Conservation (phyloP, 2,113 vertebrate species). For the Macrotis lagotis region DNA sequence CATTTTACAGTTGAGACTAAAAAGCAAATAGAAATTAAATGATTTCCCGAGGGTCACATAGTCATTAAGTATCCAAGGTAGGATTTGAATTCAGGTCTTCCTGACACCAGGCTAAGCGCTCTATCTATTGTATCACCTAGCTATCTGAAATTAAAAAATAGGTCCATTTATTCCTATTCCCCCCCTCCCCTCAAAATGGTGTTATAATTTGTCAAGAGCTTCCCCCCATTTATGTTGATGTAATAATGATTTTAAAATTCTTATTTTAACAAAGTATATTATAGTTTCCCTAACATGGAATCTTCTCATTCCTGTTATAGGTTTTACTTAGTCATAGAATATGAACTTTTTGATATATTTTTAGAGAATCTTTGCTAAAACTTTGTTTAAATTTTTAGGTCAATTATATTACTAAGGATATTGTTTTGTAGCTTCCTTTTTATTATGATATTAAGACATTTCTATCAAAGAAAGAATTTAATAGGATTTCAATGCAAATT, state of each 20-base stretch:
- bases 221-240: not conserved
- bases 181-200: not conserved
- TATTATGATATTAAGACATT: not conserved
- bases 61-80: not conserved
- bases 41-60: not conserved
- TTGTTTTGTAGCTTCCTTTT: not conserved
- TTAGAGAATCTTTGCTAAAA: not conserved
- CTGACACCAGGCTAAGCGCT: not conserved
- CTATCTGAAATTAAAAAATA: not conserved
- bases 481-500: not conserved
- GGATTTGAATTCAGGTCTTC: not conserved
- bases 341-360: not conserved
- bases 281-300: not conserved
- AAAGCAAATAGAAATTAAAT: not conserved
- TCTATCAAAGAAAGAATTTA: not conserved
- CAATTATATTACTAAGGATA: not conserved
- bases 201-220: not conserved
- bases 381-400: not conserved
- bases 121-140: not conserved
- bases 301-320: not conserved
- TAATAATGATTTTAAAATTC: not conserved
- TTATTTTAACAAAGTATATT: not conserved
- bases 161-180: not conserved
- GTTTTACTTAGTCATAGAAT: not conserved
- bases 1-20: not conserved